phyloP scores from a whole-genome alignment of 2,797 vertebrate genomes.

The Pseudochaenichthys georgianus region DNA sequence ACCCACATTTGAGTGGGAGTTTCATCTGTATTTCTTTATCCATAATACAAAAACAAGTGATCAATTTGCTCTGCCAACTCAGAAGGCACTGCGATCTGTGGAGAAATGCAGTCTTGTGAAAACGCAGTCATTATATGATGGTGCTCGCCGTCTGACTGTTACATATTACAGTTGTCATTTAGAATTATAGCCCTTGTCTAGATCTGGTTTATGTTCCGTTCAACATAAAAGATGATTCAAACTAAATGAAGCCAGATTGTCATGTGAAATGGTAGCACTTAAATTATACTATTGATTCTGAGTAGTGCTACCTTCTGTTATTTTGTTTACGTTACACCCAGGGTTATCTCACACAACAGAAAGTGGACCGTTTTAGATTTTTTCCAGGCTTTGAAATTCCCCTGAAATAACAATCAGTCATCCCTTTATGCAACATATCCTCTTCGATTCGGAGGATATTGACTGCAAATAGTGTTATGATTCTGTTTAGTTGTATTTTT shows the following conservation, averaged over 20 bases:
- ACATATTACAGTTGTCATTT: slow-evolving; percentile 32
- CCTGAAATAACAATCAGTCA: not conserved
- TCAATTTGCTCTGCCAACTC: slow-evolving; percentile 38
- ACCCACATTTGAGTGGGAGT: too few species aligned
- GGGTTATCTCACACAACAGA: not conserved
- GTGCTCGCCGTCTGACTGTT: slow-evolving; percentile 18
- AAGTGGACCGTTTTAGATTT: not conserved
- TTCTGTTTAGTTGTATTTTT: too few species aligned
- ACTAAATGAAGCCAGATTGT: not conserved
- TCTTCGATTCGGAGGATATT: not conserved
- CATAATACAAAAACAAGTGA: slow-evolving; percentile 25
- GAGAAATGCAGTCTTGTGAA: slow-evolving; percentile 31
- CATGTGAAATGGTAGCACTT: slow-evolving; percentile 2
- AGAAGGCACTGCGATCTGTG: slow-evolving; percentile 19
- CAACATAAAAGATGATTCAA: slow-evolving; percentile 24
- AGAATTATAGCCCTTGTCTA: slow-evolving; percentile 10
- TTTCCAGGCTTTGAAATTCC: not conserved
- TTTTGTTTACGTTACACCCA: not conserved
- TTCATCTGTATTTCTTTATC: not conserved
- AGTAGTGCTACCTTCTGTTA: not conserved
- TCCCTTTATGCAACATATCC: not conserved
- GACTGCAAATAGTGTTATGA: too few species aligned
- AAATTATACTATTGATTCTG: not conserved
- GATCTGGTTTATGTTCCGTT: slow-evolving; percentile 28
- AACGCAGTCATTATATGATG: slow-evolving; percentile 40